Percentiles rank a stretch among this genome's conserved stretches.
Evolutionary conservation across 2,888 invertebrate species (phyloP).

Genomic region (Cerastis rubricosa): DNA sequence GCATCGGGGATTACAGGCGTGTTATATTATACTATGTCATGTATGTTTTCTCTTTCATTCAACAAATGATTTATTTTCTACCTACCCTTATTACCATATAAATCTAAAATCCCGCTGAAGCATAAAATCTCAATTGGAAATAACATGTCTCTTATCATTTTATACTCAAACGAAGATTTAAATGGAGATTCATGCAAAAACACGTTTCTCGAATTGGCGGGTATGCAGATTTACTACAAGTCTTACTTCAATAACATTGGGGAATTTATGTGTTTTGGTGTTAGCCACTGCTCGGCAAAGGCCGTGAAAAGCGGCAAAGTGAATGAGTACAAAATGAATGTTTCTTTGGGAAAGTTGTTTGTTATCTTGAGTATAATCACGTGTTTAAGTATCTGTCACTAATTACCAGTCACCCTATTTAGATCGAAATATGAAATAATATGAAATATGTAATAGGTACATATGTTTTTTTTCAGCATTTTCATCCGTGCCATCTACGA

Average conservation of each 20-base stretch:
- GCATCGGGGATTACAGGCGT: background rate
- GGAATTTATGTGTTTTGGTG: too few relatives aligned
- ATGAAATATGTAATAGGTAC: too few relatives aligned
- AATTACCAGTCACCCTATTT: too few relatives aligned
- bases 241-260: background rate
- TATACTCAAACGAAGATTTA: background rate
- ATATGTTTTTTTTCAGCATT: too few relatives aligned
- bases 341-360: too few relatives aligned
- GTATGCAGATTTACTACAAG: background rate
- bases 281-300: too few relatives aligned
- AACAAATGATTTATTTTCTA: background rate
- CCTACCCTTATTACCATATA: background rate
- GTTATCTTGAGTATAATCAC: too few relatives aligned
- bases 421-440: too few relatives aligned
- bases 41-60: background rate
- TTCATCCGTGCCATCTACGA: too few relatives aligned
- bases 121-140: conserved; percentile 2
- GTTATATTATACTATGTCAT: background rate
- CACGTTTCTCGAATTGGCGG: background rate
- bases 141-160: background rate
- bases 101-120: background rate
- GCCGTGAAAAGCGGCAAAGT: too few relatives aligned
- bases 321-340: too few relatives aligned
- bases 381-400: too few relatives aligned
- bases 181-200: background rate